Percentiles rank a stretch among this genome's conserved stretches.
Evolutionary conservation across 1,140 invertebrate species (phyloP).

Genomic region (Penaeus indicus): DNA sequence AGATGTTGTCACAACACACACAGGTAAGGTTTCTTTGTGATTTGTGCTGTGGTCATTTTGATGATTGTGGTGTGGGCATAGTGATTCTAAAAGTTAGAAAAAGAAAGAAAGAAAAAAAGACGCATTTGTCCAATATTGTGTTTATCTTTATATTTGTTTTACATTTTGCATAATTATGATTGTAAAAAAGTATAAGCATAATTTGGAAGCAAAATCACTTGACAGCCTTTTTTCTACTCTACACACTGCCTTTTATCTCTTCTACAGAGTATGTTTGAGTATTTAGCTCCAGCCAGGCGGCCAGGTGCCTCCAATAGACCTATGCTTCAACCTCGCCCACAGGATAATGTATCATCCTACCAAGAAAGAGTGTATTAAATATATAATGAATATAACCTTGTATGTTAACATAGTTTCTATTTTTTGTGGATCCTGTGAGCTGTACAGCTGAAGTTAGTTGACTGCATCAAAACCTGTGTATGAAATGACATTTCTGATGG

Average conservation of each 20-base stretch:
- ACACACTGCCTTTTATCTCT: background rate
- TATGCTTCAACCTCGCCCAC: conserved; percentile 60
- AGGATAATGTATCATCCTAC: conserved; percentile 66
- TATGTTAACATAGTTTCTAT: no score
- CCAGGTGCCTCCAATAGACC: conserved; percentile 62
- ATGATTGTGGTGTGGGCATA: background rate
- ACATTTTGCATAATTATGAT: background rate
- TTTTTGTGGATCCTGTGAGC: no score
- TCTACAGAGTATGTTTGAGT: conserved; percentile 91
- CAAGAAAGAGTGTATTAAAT: conserved; percentile 65
- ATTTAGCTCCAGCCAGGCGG: conserved; percentile 79
- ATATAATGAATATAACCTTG: background rate
- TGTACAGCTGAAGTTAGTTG: no score
- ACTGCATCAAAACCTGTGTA: no score
- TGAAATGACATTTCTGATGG: no score
- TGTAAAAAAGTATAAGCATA: no score
- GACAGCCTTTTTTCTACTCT: no score
- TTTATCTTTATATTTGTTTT: background rate
- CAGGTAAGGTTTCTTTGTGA: conserved; percentile 73
- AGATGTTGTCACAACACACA: conserved; percentile 93
- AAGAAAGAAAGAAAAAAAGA: background rate
- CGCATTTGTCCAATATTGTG: background rate
- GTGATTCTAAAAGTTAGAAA: no score
- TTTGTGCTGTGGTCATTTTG: background rate
- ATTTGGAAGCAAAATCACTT: no score